phyloP scores from a whole-genome alignment of 2,113 vertebrate species.

The Cynoglossus semilaevis region DNA sequence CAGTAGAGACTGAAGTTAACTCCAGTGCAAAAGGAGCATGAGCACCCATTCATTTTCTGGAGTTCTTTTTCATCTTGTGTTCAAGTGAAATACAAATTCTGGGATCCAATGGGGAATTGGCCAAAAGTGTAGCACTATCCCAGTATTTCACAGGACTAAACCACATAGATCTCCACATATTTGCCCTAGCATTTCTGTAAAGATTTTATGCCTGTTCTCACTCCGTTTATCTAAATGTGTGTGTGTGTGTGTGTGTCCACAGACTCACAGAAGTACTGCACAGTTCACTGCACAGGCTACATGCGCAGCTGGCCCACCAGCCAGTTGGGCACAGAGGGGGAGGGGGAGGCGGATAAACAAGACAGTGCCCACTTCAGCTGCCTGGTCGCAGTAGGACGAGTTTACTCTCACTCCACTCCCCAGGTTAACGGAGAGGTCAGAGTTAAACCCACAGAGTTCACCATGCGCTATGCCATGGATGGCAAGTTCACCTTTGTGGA shows the following conservation, averaged over 20 bases:
- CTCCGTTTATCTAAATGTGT: background rate
- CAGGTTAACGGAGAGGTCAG: constrained; percentile 81
- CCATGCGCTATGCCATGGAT: constrained; percentile 87
- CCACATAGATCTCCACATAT: too few relatives aligned
- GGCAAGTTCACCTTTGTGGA: constrained; percentile 93
- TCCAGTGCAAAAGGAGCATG: too few relatives aligned
- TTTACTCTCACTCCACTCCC: constrained; percentile 78
- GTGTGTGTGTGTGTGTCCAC: background rate
- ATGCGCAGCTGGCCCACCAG: constrained; percentile 86
- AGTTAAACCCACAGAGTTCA: constrained; percentile 86
- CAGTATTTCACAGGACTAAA: too few relatives aligned
- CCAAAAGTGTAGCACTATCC: too few relatives aligned
- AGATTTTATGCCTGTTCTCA: too few relatives aligned
- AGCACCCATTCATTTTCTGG: too few relatives aligned
- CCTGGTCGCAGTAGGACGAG: constrained; percentile 85
- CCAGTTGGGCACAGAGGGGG: constrained; percentile 81
- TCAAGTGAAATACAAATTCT: too few relatives aligned
- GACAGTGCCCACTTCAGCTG: constrained; percentile 84
- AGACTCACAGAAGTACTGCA: constrained; percentile 88
- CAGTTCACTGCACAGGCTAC: constrained; percentile 90
- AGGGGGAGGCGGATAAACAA: constrained; percentile 79
- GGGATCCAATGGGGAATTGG: too few relatives aligned
- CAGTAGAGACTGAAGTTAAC: too few relatives aligned
- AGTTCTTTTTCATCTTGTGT: too few relatives aligned
- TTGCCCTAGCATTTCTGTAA: too few relatives aligned